Evolutionary conservation across 2,888 invertebrate species (phyloP).

Genomic region (Cabera pusaria): DNA sequence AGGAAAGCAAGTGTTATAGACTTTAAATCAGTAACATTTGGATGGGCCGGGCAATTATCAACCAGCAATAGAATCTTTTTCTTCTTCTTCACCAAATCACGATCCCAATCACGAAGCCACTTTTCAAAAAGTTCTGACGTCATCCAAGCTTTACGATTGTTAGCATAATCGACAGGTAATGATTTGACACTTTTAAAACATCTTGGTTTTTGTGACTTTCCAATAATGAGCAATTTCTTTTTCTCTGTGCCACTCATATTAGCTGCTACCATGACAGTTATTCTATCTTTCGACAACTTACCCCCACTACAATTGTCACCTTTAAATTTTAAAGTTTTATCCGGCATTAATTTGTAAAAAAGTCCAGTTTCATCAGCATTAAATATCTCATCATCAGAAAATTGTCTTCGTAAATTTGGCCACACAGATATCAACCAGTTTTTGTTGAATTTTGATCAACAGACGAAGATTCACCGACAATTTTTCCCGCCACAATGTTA

Average conservation of each 20-base stretch:
- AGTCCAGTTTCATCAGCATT: constrained; percentile 19
- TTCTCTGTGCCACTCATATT: constrained; percentile 25
- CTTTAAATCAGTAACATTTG: constrained; percentile 26
- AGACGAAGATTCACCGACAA: constrained; percentile 22
- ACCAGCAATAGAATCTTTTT: constrained; percentile 23
- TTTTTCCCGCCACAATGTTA: constrained; percentile 28
- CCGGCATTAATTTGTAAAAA: constrained; percentile 36
- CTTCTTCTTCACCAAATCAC: constrained; percentile 22
- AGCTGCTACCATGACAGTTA: constrained; percentile 40
- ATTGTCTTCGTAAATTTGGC: constrained; percentile 24
- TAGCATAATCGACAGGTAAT: constrained; percentile 27
- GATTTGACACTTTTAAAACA: constrained; percentile 38
- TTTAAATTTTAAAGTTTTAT: constrained; percentile 31
- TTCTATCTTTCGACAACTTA: constrained; percentile 36
- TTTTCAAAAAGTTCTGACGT: constrained; percentile 33
- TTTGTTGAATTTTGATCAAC: constrained; percentile 29
- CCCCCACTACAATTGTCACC: constrained; percentile 36
- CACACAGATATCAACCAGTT: constrained; percentile 27
- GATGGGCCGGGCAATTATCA: constrained; percentile 10
- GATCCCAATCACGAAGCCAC: constrained; percentile 34
- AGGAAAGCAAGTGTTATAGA: constrained; percentile 35
- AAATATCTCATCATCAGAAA: constrained; percentile 27
- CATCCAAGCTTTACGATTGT: constrained; percentile 50
- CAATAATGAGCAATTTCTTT: not conserved
- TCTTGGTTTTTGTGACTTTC: constrained; percentile 22